Evolutionary conservation across 2,113 vertebrate species (phyloP), one percentile per base, ranked within the genome.

Genomic region (Neoarius graeffei): DNA sequence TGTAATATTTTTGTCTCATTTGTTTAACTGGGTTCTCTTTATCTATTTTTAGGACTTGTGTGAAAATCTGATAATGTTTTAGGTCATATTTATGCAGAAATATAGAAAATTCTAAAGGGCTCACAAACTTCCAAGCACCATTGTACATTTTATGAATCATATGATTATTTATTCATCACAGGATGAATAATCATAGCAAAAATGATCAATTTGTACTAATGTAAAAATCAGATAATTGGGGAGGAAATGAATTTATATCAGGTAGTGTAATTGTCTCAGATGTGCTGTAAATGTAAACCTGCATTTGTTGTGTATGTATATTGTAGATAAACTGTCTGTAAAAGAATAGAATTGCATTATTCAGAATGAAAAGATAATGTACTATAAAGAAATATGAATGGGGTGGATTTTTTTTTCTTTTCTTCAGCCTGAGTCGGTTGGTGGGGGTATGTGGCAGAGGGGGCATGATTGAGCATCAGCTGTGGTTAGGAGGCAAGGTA

Each of bases 261-360:
- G 67, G 86, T 76, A 81, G 69, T n/a, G 57, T 87, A 60, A 85
- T 83, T 86, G 81, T 59, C 54, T 30, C 25, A 79, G 20, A 11
- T 77, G 48, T 77, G 23, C 25, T 56, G 14, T 27, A 27, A 79
- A 56, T 17, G 3, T 20, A 57, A 57, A 15, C 54, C 15, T 81
- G 8, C 15, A 23, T 76, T 50, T 13, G 15, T 57, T 59, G 9
- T 30, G 25, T 57, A 23, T 20, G 7, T 80, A 30, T 19, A 1
- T 19, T 57, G 14, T 57, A 57, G n/a, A 30, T 59, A 59, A 59
- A 30, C 9, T 81, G 6, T 81, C 2, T 81, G 27, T 81, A 81
- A 35, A 1, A 56, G 1, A 30, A 20, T 74, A 48, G 20, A 8
- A 48, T 48, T 42, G 15, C 15, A 42, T 54, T n/a, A 54, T 54